Evolutionary conservation across 2,888 invertebrate species (phyloP), one percentile per base, ranked within the genome.

Genomic region (Copidosoma aretas): DNA sequence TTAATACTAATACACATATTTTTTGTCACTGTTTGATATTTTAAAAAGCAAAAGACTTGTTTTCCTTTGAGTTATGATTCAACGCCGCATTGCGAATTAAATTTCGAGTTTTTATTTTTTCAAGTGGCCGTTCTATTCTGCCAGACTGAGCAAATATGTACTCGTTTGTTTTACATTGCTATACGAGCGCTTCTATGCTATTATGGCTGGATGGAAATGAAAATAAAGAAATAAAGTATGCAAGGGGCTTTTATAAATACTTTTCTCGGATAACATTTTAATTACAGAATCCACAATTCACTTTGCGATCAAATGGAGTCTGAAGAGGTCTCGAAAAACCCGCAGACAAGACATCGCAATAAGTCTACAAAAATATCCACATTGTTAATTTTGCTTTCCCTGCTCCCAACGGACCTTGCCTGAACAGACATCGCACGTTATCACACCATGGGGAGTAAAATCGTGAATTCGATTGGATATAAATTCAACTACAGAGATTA

Each of bases 201-300:
- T 46, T 68, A 64, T 57, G 57, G 51, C 32, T 49, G 14, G 15
- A 60, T 56, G 60, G 8, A 54, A 68, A 56, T 68, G 54, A 68
- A 63, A 19, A 52, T 57, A 22, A 57, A 59, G 24, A 32, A 32
- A 25, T 54, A 46, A 64, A 19, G 15, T n/a, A n/a, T n/a, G n/a
- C n/a, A n/a, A n/a, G n/a, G n/a, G n/a, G n/a, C 46, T 12, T 12
- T 22, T 21, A 39, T 21, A 32, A 32, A 5, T 8, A 32, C 32
- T 32, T 32, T 5, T 32, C 8, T 32, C 32, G 4, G 3, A 32
- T 32, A n/a, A n/a, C n/a, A n/a, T n/a, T n/a, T n/a, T n/a, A n/a
- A n/a, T n/a, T n/a, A n/a, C n/a, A n/a, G n/a, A n/a, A n/a, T n/a
- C n/a, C n/a, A n/a, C n/a, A n/a, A n/a, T n/a, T n/a, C n/a, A n/a